Evolutionary conservation across 2,888 invertebrate genomes (phyloP).

Genomic region (Saturnia pavonia): DNA sequence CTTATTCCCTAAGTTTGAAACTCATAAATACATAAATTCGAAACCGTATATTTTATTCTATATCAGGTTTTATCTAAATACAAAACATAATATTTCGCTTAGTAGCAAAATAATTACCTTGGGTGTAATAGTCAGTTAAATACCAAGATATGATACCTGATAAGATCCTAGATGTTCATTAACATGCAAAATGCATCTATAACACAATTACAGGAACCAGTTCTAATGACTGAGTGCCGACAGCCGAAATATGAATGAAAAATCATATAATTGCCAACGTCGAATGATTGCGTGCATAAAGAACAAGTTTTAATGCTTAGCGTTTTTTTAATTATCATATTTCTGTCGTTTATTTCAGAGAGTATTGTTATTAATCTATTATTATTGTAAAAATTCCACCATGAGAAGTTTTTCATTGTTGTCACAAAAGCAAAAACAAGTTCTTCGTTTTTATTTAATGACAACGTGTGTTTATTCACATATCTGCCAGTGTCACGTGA

Average conservation of each 20-base stretch:
- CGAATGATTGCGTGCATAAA: slow-evolving; percentile 19
- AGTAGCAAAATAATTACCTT: background rate
- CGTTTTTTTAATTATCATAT: background rate
- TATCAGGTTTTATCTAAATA: too few relatives aligned
- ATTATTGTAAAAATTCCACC: too few relatives aligned
- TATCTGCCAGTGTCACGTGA: too few relatives aligned
- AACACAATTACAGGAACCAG: slow-evolving; percentile 44
- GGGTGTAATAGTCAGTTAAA: slow-evolving; percentile 21
- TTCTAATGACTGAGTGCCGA: slow-evolving; percentile 43
- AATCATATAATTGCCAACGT: slow-evolving; percentile 24
- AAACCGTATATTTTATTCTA: too few relatives aligned
- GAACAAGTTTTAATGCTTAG: slow-evolving; percentile 15
- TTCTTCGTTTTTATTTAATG: background rate
- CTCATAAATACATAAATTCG: too few relatives aligned
- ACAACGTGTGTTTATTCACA: too few relatives aligned
- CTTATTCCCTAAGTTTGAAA: too few relatives aligned
- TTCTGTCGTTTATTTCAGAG: background rate
- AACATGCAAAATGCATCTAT: slow-evolving; percentile 29
- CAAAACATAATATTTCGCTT: background rate
- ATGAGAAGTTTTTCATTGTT: too few relatives aligned
- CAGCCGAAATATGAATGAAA: slow-evolving; percentile 36
- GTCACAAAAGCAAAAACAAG: too few relatives aligned
- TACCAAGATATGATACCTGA: slow-evolving; percentile 28
- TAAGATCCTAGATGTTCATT: slow-evolving; percentile 25
- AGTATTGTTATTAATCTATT: slow-evolving; percentile 13